A percentile compares a stretch with the other conserved stretches of the same genome.
Conservation (phyloP, 2,113 vertebrate genomes). For the Clinocottus analis region DNA sequence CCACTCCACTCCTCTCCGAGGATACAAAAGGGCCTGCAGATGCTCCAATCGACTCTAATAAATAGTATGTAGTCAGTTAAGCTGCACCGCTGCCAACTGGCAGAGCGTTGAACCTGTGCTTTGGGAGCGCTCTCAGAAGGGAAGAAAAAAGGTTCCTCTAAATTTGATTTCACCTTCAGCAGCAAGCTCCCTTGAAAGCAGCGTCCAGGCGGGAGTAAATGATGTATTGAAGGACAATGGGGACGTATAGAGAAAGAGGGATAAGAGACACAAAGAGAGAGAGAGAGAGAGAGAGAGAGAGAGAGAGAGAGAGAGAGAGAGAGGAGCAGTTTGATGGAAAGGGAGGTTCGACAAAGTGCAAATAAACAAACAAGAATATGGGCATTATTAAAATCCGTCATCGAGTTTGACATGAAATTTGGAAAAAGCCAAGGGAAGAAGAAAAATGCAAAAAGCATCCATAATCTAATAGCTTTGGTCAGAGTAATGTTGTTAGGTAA, state of each 20-base stretch:
- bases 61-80: conserved; percentile 73
- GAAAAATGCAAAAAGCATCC: conserved; percentile 4
- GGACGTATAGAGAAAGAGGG: conserved; percentile 19
- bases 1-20: conserved; percentile 62
- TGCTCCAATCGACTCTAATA: conserved; percentile 73
- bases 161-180: conserved; percentile 72
- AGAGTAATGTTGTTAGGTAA: conserved; percentile 24
- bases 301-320: too few relatives aligned
- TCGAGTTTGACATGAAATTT: conserved; percentile 33
- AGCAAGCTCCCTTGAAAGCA: conserved; percentile 44
- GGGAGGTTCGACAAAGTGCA: conserved; percentile 38
- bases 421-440: conserved; percentile 9
- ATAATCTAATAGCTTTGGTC: conserved; percentile 24
- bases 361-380: conserved; percentile 44
- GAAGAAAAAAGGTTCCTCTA: conserved; percentile 41
- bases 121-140: conserved; percentile 21
- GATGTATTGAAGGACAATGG: conserved; percentile 36
- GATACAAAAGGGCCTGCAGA: conserved; percentile 70
- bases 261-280: neutral
- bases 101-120: conserved; percentile 57
- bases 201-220: conserved; percentile 58
- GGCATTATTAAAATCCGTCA: conserved; percentile 34
- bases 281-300: conserved; percentile 14
- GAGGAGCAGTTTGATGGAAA: conserved; percentile 37
- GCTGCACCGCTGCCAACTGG: conserved; percentile 65